Evolutionary conservation across 2,888 invertebrate species (phyloP), one percentile per base, ranked within the genome.

Genomic region (Tenthredo distinguenda): DNA sequence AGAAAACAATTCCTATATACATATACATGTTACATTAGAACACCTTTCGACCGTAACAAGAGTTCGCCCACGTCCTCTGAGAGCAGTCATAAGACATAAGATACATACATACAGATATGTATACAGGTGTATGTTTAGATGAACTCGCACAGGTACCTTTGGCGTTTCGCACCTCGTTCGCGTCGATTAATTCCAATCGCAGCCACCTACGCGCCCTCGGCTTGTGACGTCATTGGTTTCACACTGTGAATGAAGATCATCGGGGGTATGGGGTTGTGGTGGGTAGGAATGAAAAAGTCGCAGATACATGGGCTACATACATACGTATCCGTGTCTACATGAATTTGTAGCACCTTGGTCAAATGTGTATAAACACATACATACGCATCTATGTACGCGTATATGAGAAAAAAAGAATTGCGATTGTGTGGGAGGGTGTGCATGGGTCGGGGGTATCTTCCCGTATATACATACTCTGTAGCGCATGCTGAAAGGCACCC

Each of bases 401-500:
- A 62, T 4, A 47, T 0, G 3, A 47, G 12, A 47, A 47, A 43
- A 43, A 12, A n/a, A n/a, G 10, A 62, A 34, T 34, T 68, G 18
- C 34, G 34, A 34, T 34, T 34, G 34, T 34, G 34, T 68, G 18
- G 34, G 68, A 31, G 68, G 68, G 4, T 12, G 34, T 68, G 15
- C 15, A 18, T 68, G 26, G 31, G 18, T 15, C 6, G 31, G 34
- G 68, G 15, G 68, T 68, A 68, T 34, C 26, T 31, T n/a, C 40
- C n/a, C 26, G 21, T 43, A 74, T 40, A n/a, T 40, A 9, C 62
- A 68, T 34, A 68, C 58, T 9, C 71, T 37, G 90, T 87, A 89
- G 91, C 91, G 91, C 91, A 91, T 91, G 91, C 91, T 91, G 88
- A 90, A 89, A 91, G 88, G 74, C 71, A 85, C 88, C 84, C 88